Evolutionary conservation across 2,797 vertebrate species (phyloP).

Genomic region (Manis crassicaudata): DNA sequence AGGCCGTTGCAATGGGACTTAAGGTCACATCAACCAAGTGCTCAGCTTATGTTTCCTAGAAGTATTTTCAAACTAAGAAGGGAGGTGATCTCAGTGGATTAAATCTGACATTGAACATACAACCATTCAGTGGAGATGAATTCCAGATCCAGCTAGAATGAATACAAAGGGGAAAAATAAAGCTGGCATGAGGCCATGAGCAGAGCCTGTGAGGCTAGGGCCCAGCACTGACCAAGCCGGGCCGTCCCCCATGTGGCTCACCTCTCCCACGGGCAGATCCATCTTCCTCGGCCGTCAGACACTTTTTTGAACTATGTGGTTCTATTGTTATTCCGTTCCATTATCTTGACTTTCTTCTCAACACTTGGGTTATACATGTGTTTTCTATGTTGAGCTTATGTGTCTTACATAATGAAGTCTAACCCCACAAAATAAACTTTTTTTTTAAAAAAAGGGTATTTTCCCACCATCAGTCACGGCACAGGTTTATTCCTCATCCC

Average conservation of each 20-base stretch:
- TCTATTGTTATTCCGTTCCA: neutral
- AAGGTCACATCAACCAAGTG: neutral
- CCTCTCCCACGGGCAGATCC: neutral
- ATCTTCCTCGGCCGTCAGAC: neutral
- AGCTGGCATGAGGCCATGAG: neutral
- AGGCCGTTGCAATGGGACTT: neutral
- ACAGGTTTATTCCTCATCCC: neutral
- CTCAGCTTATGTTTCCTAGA: neutral
- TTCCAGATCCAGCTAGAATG: neutral
- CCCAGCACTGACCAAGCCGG: neutral
- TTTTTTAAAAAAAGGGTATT: neutral
- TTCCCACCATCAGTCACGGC: neutral
- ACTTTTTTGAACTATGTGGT: neutral
- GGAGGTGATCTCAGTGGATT: neutral
- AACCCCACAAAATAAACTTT: neutral
- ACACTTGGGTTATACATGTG: neutral
- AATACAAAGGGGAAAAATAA: neutral
- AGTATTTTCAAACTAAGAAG: neutral
- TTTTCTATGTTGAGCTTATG: neutral
- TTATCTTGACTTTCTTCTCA: slow-evolving; percentile 45
- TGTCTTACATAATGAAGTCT: neutral
- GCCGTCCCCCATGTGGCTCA: neutral
- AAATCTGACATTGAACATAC: neutral
- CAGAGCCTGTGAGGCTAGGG: neutral
- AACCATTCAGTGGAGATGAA: neutral